Conservation (phyloP, 2,113 vertebrate genomes). For the Boleophthalmus pectinirostris region DNA sequence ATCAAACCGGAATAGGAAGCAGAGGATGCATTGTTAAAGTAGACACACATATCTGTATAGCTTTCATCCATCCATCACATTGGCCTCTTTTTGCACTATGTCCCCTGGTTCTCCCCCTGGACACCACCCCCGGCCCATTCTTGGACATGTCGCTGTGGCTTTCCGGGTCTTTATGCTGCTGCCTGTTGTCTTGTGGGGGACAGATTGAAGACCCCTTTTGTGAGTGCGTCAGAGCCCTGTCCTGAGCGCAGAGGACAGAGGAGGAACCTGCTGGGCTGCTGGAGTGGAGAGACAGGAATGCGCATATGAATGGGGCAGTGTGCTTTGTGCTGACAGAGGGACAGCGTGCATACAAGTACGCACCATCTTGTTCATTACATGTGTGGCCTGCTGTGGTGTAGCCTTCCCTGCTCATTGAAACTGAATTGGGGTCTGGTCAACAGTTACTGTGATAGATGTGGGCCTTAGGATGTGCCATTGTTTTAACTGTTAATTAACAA, state of each 20-base stretch:
- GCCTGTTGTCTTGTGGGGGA: conserved; percentile 63
- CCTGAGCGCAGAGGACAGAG: conserved; percentile 55
- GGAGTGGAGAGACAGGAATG: conserved; percentile 73
- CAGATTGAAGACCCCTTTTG: conserved; percentile 70
- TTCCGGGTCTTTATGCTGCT: conserved; percentile 72
- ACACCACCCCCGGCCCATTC: conserved; percentile 52
- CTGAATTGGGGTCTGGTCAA: conserved; percentile 50
- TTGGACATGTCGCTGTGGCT: conserved; percentile 68
- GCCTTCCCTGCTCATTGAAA: conserved; percentile 45
- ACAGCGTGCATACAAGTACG: conserved; percentile 48
- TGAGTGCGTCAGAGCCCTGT: conserved; percentile 67
- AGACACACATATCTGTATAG: conserved; percentile 12
- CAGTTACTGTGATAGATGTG: conserved; percentile 31
- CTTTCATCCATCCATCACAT: conserved; percentile 74
- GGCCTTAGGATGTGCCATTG: conserved; percentile 33
- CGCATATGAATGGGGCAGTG: conserved; percentile 69
- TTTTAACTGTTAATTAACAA: conserved; percentile 38
- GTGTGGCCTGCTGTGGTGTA: conserved; percentile 43
- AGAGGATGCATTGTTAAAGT: not conserved
- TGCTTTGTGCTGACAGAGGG: conserved; percentile 70
- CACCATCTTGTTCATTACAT: conserved; percentile 70
- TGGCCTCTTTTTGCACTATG: conserved; percentile 47
- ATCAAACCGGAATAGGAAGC: not conserved
- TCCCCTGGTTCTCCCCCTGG: conserved; percentile 41
- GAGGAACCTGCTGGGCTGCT: conserved; percentile 65